Evolutionary conservation across 53 echinoderm and acorn worm genomes (phyloP), one percentile per base, ranked within the genome.

Genomic region (Paracentrotus lividus): DNA sequence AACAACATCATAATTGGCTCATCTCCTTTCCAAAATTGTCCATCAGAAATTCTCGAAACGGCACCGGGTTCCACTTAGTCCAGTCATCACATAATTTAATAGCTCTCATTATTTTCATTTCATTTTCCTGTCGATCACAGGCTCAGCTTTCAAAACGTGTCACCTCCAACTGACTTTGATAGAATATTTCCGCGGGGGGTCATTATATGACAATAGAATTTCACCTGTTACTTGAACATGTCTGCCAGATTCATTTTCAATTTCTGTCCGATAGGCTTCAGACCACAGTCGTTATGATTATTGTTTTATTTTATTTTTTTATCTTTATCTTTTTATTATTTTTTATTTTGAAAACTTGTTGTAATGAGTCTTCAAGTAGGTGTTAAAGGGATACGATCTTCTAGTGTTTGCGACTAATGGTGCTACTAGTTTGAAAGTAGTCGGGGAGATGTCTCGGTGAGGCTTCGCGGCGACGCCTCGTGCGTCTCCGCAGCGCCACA

Each of bases 131-230:
- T 69, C 72, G 18, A 31, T 69, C 38, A 38, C 36, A 31, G 18
- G 72, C 18, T 38, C 38, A 69, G 38, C 38, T 69, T 69, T 20
- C 34, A 26, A 14, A 14, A 36, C 72, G 34, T 38, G 34, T 69
- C 72, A 69, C 34, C 72, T 69, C 20, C 38, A 38, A 69, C 72
- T 38, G 72, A 31, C 16, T 69, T 38, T 69, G 72, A 69, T 69
- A 36, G 72, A 69, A 64, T 64, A 38, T 18, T 38, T 69, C 72
- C 72, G 72, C 72, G 72, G 72, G 72, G 72, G 72, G 72, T 69
- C 72, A 69, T 69, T 69, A 69, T 36, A 38, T 69, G 72, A 36
- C 72, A 69, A 69, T 69, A 69, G 72, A 69, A 38, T 69, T 69
- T 34, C 38, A 69, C 14, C 72, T 69, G 34, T 3, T 69, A 16